These are phyloP conservation scores for Cladorhizidae sp. DNA, from an alignment of 37 sponge, comb jelly and placozoan species.

Conservation along the genomic window DNA sequence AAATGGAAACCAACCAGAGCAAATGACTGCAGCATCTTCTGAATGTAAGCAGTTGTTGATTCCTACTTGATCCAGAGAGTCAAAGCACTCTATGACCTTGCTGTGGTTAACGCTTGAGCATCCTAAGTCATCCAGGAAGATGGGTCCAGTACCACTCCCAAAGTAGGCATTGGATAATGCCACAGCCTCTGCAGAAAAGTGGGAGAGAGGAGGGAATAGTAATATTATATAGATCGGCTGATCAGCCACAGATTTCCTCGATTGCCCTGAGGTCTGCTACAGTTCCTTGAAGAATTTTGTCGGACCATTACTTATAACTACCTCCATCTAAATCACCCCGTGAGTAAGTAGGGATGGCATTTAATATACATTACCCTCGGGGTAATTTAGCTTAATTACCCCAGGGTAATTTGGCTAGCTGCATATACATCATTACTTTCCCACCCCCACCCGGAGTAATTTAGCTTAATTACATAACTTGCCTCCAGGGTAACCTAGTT, in stretches of 20 bases:
- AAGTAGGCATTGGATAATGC: constrained; percentile 3
- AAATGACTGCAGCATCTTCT: constrained; percentile 47
- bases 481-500: constrained; percentile 1
- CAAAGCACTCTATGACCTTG: constrained; percentile 3
- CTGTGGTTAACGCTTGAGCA: constrained; percentile 5
- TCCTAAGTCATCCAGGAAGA: constrained; percentile 26
- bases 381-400: not conserved
- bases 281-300: not conserved
- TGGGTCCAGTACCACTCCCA: constrained; percentile 21
- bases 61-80: not conserved
- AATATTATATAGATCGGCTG: too few relatives aligned
- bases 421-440: not conserved
- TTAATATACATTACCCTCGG: too few relatives aligned
- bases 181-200: constrained; percentile 7
- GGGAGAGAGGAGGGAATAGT: too few relatives aligned
- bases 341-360: too few relatives aligned
- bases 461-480: not conserved
- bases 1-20: too few relatives aligned
- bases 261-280: too few relatives aligned
- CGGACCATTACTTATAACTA: too few relatives aligned
- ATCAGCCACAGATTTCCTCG: too few relatives aligned
- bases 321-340: too few relatives aligned
- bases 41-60: constrained; percentile 42
- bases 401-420: not conserved
- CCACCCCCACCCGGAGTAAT: too few relatives aligned